Evolutionary conservation across 2,113 vertebrate genomes (phyloP).

Genomic region (Caracal caracal): DNA sequence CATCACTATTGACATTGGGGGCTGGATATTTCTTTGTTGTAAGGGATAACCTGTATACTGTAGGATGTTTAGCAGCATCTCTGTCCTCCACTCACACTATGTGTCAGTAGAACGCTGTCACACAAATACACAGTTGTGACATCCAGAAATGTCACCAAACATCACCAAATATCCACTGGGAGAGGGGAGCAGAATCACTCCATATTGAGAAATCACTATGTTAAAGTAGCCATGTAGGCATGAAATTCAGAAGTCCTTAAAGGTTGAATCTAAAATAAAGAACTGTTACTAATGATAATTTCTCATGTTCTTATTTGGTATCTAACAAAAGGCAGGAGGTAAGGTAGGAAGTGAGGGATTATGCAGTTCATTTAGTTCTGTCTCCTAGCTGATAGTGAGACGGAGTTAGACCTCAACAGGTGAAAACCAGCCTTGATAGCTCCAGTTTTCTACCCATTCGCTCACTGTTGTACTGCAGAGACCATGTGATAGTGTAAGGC

Average conservation of each 20-base stretch:
- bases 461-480: background rate
- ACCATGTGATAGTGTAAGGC: accelerated
- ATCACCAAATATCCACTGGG: background rate
- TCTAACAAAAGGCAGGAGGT: background rate
- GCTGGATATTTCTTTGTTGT: background rate
- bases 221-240: background rate
- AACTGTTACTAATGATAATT: background rate
- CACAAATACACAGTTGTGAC: background rate
- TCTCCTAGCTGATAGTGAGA: background rate
- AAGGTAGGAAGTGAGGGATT: background rate
- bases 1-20: background rate
- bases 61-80: background rate
- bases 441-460: background rate
- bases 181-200: background rate
- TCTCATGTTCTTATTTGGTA: background rate
- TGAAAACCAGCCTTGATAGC: background rate
- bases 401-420: background rate
- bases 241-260: background rate
- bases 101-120: background rate
- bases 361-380: background rate
- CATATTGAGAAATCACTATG: background rate
- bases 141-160: background rate
- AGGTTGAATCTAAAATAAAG: background rate
- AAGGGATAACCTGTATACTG: background rate
- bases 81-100: background rate